A percentile compares a stretch with the other conserved stretches of the same genome.
These are phyloP conservation scores for Drosophila tanythrix DNA, from an alignment of 2,888 invertebrate species.

Conservation along the genomic window DNA sequence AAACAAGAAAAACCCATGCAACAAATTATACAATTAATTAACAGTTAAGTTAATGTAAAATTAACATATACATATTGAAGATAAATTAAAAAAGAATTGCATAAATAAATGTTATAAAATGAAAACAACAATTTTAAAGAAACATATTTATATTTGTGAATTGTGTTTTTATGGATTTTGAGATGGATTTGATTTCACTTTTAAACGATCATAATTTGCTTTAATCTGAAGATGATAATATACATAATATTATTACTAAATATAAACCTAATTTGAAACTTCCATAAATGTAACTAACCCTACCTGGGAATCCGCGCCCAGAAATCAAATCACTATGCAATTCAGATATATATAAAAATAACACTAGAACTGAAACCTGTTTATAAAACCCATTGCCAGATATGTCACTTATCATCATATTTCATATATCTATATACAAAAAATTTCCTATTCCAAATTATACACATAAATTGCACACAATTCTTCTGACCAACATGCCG, in stretches of 20 bases:
- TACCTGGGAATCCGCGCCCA: no score
- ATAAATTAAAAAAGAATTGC: constrained; percentile 51
- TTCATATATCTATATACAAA: background rate
- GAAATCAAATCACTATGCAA: no score
- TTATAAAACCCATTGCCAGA: background rate
- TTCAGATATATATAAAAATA: no score
- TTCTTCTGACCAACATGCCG: background rate
- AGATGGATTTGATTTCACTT: background rate
- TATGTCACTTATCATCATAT: background rate
- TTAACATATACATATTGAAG: constrained; percentile 59
- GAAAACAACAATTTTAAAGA: constrained; percentile 1
- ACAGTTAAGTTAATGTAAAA: constrained; percentile 62
- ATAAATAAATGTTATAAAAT: constrained; percentile 77
- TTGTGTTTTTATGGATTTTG: constrained; percentile 1
- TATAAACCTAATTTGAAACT: accelerated
- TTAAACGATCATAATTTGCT: no score
- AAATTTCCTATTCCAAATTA: background rate
- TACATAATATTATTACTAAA: background rate
- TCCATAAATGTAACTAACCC: no score
- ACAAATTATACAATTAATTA: constrained; percentile 53
- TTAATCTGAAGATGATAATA: no score
- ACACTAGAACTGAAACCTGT: no score
- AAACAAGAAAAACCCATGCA: constrained; percentile 33
- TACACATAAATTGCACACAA: background rate
- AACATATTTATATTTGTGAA: background rate